These are phyloP conservation scores for Osmerus eperlanus DNA, from an alignment of 2,113 vertebrate genomes.

Conservation along the genomic window DNA sequence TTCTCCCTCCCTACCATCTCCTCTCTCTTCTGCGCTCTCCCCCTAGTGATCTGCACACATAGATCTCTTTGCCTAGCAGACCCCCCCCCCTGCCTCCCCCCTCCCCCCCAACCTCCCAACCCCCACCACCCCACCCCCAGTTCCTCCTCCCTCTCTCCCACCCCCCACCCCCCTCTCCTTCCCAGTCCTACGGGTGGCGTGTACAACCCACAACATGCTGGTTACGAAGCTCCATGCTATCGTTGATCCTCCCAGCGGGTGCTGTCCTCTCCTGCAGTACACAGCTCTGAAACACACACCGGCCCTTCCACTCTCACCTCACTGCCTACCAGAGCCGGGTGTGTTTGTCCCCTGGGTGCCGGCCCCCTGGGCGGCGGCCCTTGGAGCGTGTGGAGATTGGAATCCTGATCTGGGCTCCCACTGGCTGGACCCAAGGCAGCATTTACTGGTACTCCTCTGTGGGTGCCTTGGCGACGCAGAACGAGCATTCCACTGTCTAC, in stretches of 20 bases:
- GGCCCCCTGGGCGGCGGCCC: too few relatives aligned
- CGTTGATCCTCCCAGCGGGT: slow-evolving; percentile 21
- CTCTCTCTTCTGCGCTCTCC: slow-evolving; percentile 35
- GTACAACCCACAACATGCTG: slow-evolving; percentile 1
- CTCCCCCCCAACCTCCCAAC: neutral
- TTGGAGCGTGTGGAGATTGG: neutral
- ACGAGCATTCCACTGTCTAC: slow-evolving; percentile 22
- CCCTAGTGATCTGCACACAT: slow-evolving; percentile 18
- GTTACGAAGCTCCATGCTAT: slow-evolving; percentile 17
- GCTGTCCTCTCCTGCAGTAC: neutral
- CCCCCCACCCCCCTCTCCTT: neutral
- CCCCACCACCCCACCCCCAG: slow-evolving; percentile 4
- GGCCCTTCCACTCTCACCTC: slow-evolving; percentile 6
- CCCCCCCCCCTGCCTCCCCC: neutral
- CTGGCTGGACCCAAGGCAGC: neutral
- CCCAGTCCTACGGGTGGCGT: slow-evolving; percentile 9
- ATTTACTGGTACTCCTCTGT: neutral
- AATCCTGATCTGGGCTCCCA: neutral
- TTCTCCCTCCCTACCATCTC: slow-evolving; percentile 1
- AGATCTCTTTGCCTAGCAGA: slow-evolving; percentile 32
- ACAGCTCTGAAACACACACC: slow-evolving; percentile 5
- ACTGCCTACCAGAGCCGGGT: neutral
- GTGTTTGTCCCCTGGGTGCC: neutral
- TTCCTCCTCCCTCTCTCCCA: neutral
- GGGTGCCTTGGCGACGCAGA: neutral